These are phyloP conservation scores for Dinomys branickii DNA, from an alignment of 2,113 vertebrate species.

Conservation along the genomic window DNA sequence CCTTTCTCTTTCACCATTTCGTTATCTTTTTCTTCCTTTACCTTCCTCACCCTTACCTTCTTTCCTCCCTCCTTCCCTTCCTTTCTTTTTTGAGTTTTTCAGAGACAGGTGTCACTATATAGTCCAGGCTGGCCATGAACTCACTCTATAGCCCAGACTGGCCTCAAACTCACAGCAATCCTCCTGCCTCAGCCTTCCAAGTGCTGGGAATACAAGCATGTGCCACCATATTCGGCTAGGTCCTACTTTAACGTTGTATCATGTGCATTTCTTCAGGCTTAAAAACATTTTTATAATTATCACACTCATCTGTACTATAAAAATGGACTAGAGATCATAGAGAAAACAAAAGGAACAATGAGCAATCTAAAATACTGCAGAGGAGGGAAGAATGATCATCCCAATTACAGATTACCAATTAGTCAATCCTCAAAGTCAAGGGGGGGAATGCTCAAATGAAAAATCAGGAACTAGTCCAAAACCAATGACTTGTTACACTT, in stretches of 20 bases:
- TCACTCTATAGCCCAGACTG: background rate
- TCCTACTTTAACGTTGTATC: background rate
- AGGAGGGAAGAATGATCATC: background rate
- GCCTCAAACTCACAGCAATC: background rate
- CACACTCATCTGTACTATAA: background rate
- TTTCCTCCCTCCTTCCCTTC: background rate
- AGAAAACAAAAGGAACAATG: background rate
- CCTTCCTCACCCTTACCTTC: no score
- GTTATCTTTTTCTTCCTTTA: no score
- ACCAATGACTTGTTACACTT: background rate
- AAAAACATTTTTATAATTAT: conserved; percentile 30
- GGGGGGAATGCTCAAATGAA: background rate
- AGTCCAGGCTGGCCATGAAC: background rate
- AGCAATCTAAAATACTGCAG: conserved; percentile 11
- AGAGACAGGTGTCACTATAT: background rate
- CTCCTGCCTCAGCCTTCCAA: background rate
- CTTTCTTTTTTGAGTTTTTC: background rate
- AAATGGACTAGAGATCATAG: conserved; percentile 23
- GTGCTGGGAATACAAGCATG: background rate
- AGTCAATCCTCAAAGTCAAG: background rate
- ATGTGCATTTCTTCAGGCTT: background rate
- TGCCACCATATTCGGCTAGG: no score
- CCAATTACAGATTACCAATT: background rate
- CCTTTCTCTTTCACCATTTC: background rate
- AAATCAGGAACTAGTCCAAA: conserved; percentile 15